Evolutionary conservation across 1,140 invertebrate species (phyloP).

Genomic region (Zaprionus inermis): DNA sequence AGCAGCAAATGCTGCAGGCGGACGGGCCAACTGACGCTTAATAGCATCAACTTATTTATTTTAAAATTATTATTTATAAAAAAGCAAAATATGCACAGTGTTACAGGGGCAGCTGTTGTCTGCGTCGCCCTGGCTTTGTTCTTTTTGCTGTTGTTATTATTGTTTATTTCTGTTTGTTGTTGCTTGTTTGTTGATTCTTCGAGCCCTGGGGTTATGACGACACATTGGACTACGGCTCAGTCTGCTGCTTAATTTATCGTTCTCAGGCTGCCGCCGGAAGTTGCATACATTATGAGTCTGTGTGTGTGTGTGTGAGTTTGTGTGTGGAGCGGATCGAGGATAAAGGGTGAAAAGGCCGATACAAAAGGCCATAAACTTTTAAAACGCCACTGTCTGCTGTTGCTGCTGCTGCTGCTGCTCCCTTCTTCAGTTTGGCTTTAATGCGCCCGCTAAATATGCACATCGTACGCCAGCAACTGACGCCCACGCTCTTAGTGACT

Average conservation of each 20-base stretch:
- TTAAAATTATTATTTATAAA: conserved; percentile 78
- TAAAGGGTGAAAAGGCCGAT: conserved; percentile 49
- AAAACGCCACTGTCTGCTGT: conserved; percentile 60
- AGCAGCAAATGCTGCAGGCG: conserved; percentile 56
- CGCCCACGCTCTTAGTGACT: conserved; percentile 44
- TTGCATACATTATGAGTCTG: conserved; percentile 59
- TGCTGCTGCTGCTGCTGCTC: conserved; percentile 7
- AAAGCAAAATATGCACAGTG: conserved; percentile 64
- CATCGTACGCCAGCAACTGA: conserved; percentile 60
- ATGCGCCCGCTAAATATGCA: conserved; percentile 69
- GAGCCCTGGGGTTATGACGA: conserved; percentile 57
- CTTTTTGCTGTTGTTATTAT: neutral
- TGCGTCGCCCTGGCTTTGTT: neutral
- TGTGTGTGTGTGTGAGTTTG: too few species aligned
- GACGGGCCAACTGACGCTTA: conserved; percentile 63
- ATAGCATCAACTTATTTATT: conserved; percentile 78
- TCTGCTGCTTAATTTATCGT: conserved; percentile 69
- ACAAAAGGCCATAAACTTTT: conserved; percentile 65
- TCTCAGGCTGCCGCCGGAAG: conserved; percentile 62
- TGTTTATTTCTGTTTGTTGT: conserved; percentile 4
- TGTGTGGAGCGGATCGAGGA: conserved; percentile 48
- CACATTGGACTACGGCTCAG: conserved; percentile 29
- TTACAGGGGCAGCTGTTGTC: conserved; percentile 7
- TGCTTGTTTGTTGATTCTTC: conserved; percentile 18
- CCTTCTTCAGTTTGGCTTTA: conserved; percentile 53